Percentiles rank a stretch among this genome's conserved stretches.
Conservation (phyloP, 2,888 invertebrate genomes). For the Allolobophora icterica region DNA sequence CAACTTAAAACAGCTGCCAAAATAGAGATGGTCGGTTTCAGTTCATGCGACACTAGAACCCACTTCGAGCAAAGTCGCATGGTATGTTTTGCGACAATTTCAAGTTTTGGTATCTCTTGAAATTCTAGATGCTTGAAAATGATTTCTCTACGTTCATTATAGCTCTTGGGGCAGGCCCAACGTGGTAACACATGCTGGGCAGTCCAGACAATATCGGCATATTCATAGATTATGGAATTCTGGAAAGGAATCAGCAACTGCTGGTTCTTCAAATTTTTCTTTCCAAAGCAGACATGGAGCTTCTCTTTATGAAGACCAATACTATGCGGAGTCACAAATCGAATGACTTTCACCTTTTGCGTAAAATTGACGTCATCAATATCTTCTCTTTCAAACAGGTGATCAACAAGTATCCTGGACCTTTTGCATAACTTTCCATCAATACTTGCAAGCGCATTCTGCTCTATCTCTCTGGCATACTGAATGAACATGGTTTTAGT, state of each 20-base stretch:
- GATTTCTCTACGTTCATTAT: background rate
- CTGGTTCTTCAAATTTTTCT: background rate
- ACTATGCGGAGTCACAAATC: slow-evolving; percentile 48
- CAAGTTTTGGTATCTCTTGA: background rate
- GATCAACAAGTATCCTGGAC: background rate
- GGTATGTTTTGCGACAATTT: background rate
- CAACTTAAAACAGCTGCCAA: slow-evolving; percentile 47
- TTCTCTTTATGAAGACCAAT: slow-evolving; percentile 41
- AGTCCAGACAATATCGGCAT: slow-evolving; percentile 49
- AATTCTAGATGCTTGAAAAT: background rate
- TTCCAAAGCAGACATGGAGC: slow-evolving; percentile 42
- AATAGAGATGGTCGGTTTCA: slow-evolving; percentile 31
- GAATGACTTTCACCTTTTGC: slow-evolving; percentile 42
- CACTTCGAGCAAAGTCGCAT: background rate
- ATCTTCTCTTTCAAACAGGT: background rate
- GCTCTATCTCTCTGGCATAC: slow-evolving; percentile 47
- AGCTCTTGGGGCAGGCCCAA: background rate
- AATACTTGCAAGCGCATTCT: slow-evolving; percentile 34
- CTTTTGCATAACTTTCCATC: background rate
- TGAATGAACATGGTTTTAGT: slow-evolving; percentile 44
- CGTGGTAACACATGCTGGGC: slow-evolving; percentile 44
- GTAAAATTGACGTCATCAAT: slow-evolving; percentile 37
- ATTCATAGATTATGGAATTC: slow-evolving; percentile 44
- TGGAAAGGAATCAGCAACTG: slow-evolving; percentile 47
- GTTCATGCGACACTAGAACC: background rate